Percentiles rank a stretch among this genome's conserved stretches.
These are phyloP conservation scores for Perca flavescens DNA, from an alignment of 2,113 vertebrate species.

Conservation along the genomic window DNA sequence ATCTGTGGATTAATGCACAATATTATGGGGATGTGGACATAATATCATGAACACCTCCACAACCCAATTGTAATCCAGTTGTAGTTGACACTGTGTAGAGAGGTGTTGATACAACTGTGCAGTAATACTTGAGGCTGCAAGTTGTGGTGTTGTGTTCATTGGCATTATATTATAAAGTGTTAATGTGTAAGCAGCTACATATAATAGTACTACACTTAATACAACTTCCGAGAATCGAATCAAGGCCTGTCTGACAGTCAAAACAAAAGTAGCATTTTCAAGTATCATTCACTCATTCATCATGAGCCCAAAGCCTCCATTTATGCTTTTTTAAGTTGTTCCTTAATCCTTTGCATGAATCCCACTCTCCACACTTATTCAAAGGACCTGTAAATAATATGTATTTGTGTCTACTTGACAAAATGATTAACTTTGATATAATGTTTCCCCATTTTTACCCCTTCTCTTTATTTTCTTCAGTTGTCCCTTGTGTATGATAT, in stretches of 20 bases:
- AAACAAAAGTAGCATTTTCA: background rate
- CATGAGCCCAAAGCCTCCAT: slow-evolving; percentile 9
- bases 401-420: background rate
- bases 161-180: background rate
- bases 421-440: background rate
- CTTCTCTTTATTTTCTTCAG: background rate
- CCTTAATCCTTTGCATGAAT: slow-evolving; percentile 35
- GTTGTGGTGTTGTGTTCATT: slow-evolving; percentile 11
- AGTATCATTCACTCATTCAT: background rate
- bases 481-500: background rate
- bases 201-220: background rate
- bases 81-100: background rate
- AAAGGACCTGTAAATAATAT: slow-evolving; percentile 10
- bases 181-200: background rate
- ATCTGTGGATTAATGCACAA: background rate
- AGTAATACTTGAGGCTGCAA: background rate
- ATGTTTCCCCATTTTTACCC: background rate
- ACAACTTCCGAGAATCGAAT: background rate
- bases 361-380: background rate
- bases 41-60: background rate
- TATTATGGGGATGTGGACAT: background rate
- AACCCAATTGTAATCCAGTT: background rate
- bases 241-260: background rate
- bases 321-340: slow-evolving; percentile 2
- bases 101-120: background rate